Evolutionary conservation across 2,113 vertebrate genomes (phyloP).

Genomic region (Paratilapia polleni): DNA sequence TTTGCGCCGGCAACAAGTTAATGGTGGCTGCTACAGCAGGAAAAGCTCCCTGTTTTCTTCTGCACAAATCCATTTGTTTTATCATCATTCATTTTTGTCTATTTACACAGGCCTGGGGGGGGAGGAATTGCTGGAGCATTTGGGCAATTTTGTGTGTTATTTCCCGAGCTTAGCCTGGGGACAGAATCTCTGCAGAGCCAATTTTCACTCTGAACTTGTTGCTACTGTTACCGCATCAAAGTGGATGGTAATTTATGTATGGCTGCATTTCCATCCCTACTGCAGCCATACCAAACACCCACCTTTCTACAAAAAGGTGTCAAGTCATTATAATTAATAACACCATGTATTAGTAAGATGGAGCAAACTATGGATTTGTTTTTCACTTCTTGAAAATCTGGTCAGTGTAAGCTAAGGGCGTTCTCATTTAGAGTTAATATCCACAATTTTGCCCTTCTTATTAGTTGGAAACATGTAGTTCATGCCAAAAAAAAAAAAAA

Average conservation of each 20-base stretch:
- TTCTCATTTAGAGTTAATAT: neutral
- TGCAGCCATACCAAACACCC: slow-evolving; percentile 6
- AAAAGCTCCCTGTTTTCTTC: slow-evolving; percentile 10
- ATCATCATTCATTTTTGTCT: slow-evolving; percentile 57
- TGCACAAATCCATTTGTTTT: slow-evolving; percentile 56
- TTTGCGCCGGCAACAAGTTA: slow-evolving; percentile 15
- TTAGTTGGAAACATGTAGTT: no score
- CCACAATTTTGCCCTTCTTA: no score
- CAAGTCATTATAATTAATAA: neutral
- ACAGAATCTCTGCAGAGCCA: slow-evolving; percentile 48
- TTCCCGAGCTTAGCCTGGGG: slow-evolving; percentile 50
- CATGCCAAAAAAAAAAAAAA: neutral
- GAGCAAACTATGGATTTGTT: neutral
- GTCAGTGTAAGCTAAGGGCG: neutral
- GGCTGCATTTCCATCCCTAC: slow-evolving; percentile 36
- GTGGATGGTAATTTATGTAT: slow-evolving; percentile 58
- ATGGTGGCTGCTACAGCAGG: slow-evolving; percentile 28
- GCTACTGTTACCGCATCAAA: slow-evolving; percentile 34
- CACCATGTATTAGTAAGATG: neutral
- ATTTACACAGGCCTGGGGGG: slow-evolving; percentile 42
- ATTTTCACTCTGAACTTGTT: slow-evolving; percentile 52
- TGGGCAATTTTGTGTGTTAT: slow-evolving; percentile 57
- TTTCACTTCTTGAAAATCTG: neutral
- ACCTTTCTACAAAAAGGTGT: neutral
- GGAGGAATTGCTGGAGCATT: slow-evolving; percentile 36